Evolutionary conservation across 2,113 vertebrate genomes (phyloP).

Genomic region (Manacus vitellinus): DNA sequence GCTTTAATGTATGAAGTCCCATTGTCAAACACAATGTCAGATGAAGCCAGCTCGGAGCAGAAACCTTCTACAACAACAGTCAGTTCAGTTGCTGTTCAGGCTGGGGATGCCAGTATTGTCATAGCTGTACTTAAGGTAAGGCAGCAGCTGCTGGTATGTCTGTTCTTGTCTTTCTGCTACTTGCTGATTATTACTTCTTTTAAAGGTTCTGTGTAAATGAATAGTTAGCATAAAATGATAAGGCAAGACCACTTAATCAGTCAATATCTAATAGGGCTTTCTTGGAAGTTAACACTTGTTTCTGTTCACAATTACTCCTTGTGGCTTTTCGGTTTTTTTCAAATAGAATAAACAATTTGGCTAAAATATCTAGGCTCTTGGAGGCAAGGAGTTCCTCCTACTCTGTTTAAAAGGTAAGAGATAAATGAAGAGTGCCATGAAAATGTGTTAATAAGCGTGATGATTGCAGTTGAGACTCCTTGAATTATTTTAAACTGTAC

Average conservation of each 20-base stretch:
- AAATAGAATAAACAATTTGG: not conserved
- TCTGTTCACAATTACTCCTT: not conserved
- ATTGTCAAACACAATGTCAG: conserved; percentile 70
- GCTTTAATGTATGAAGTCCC: not conserved
- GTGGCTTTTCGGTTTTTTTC: not conserved
- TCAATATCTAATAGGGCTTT: not conserved
- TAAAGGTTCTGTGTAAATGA: not conserved
- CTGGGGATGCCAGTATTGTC: conserved; percentile 81
- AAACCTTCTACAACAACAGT: conserved; percentile 80
- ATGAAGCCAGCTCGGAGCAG: conserved; percentile 46
- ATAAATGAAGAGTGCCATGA: not conserved
- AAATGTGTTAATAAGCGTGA: not conserved
- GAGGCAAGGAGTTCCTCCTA: not conserved
- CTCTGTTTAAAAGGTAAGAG: not conserved
- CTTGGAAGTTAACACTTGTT: not conserved
- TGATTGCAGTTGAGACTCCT: not conserved
- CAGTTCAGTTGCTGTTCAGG: conserved; percentile 86
- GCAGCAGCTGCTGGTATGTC: not conserved
- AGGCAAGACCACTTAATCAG: not conserved
- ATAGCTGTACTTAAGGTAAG: conserved; percentile 87
- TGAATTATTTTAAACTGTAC: not conserved
- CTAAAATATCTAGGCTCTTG: not conserved
- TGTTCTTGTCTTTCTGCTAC: not conserved
- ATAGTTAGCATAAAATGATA: not conserved
- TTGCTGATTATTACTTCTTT: not conserved